These are phyloP conservation scores for Vicugna pacos DNA, from an alignment of 2,113 vertebrate genomes.

Conservation along the genomic window DNA sequence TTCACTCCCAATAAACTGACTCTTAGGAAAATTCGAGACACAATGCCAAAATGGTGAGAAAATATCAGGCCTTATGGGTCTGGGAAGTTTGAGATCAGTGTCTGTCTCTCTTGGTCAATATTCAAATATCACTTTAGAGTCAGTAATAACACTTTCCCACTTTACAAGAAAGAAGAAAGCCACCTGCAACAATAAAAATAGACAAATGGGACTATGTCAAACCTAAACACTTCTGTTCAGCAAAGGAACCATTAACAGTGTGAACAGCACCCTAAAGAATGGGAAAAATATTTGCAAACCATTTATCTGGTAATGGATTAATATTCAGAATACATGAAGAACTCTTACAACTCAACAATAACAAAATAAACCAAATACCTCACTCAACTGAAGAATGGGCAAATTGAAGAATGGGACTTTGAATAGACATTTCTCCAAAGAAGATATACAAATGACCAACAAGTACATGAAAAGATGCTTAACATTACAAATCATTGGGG, in stretches of 20 bases:
- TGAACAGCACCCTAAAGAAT: neutral
- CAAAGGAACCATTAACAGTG: neutral
- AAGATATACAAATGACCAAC: neutral
- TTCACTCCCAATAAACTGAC: neutral
- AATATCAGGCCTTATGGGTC: neutral
- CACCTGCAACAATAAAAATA: neutral
- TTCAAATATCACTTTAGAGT: neutral
- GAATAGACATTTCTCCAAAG: constrained; percentile 22
- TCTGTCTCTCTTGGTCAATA: neutral
- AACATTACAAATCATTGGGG: neutral
- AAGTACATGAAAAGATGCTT: neutral
- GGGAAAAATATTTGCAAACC: neutral
- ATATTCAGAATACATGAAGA: neutral
- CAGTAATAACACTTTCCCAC: neutral
- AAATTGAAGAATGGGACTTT: neutral
- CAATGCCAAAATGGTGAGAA: constrained; percentile 1
- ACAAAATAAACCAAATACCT: neutral
- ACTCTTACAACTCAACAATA: neutral
- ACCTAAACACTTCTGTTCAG: neutral
- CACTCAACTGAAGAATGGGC: neutral
- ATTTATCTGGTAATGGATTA: neutral
- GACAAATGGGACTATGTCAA: neutral
- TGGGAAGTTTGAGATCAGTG: neutral
- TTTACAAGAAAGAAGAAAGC: neutral
- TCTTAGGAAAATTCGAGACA: constrained; percentile 31